Base-by-base conservation (phyloP, 2,113 vertebrate genomes). In the Nasalis larvatus region DNA sequence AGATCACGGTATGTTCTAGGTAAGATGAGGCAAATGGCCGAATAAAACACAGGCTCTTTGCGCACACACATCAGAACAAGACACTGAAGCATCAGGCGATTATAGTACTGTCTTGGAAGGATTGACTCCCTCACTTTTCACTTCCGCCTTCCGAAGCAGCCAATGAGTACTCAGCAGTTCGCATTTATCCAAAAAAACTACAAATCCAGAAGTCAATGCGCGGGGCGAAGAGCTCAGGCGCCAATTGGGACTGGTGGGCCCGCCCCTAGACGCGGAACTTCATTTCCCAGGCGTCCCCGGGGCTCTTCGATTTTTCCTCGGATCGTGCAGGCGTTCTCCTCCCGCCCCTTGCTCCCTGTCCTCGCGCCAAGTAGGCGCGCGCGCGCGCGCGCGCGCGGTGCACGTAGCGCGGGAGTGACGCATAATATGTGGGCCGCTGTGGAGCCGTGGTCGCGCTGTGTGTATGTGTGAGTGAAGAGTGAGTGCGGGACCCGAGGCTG, bases 401-500 rank as follows among this genome's bases (percentile, higher is more conserved):
- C 16, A 97, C 68, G 97, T 76, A 83, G 93, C 90, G 66, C 54
- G 88, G 60, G 93, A 97, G 96, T 99, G 99, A 99, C 98, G 98
- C 96, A 91, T 74, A 99, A 99, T 98, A 98, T 98, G 98, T 98
- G 98, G 96, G 98, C 98, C 98, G 96, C 97, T 56, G 95, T 23
- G 95, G 73, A 98, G 96, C 97, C 95, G 98, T 96, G 97, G 98
- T 98, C 98, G 98, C 98, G 97, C 97, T 97, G 97, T 98, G 98
- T 96, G 98, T 74, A 94, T 76, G 92, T 96, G 98, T 95, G 97
- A 93, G 98, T 93, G 98, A 96, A 91, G 96, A 95, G 91, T 84
- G 95, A 96, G 95, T 97, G 98, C 94, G 89, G 97, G 96, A 96
- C 86, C 91, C 40, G 92, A 95, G 91, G 89, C 56, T 91, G 98